These are phyloP conservation scores for Unio delphinus DNA, from an alignment of 2,888 invertebrate genomes.

Conservation along the genomic window DNA sequence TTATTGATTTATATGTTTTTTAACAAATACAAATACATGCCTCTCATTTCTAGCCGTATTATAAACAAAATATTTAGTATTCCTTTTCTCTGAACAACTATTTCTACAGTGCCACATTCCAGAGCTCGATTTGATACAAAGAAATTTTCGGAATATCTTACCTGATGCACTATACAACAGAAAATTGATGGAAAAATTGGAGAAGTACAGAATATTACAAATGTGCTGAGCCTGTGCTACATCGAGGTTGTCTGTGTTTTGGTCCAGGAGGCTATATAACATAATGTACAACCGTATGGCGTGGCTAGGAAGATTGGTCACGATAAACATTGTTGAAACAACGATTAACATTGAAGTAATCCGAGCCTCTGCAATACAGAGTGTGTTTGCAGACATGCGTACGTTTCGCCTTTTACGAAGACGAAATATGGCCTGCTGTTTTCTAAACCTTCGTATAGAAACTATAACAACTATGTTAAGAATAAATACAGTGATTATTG, in stretches of 20 bases:
- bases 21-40: too few relatives aligned
- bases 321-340: slow-evolving; percentile 47
- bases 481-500: slow-evolving; percentile 45
- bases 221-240: slow-evolving; percentile 44
- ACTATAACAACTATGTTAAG: slow-evolving; percentile 48
- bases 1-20: too few relatives aligned
- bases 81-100: too few relatives aligned
- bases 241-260: slow-evolving; percentile 16
- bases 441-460: slow-evolving; percentile 34
- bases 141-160: slow-evolving; percentile 43
- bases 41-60: too few relatives aligned
- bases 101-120: too few relatives aligned
- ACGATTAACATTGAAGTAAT: slow-evolving; percentile 57
- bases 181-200: slow-evolving; percentile 32
- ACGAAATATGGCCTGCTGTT: slow-evolving; percentile 18
- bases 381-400: slow-evolving; percentile 10
- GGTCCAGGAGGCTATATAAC: slow-evolving; percentile 28
- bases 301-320: slow-evolving; percentile 63
- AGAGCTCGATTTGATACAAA: too few relatives aligned
- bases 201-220: slow-evolving; percentile 51
- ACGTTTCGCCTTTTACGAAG: slow-evolving; percentile 24
- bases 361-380: slow-evolving; percentile 52
- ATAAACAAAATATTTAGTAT: too few relatives aligned
- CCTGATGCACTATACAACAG: slow-evolving; percentile 46
- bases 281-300: slow-evolving; percentile 52